Evolutionary conservation across 2,797 vertebrate genomes (phyloP).

Genomic region (Borostomias antarcticus): DNA sequence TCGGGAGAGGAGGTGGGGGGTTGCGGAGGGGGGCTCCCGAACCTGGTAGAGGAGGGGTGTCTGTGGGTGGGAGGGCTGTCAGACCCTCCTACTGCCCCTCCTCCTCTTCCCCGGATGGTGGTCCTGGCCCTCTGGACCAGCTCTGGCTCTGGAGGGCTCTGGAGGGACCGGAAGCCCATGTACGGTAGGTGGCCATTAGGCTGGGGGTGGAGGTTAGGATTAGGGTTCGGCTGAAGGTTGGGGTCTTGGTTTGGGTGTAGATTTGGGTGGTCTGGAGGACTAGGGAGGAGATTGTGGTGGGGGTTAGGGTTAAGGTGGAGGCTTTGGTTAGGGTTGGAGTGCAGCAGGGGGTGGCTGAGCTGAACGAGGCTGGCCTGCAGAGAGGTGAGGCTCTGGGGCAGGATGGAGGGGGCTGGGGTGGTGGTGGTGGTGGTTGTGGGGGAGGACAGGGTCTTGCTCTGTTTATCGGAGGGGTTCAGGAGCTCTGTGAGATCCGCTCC

Average conservation of each 20-base stretch:
- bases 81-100: conserved; percentile 36
- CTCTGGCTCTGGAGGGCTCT: conserved; percentile 64
- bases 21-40: conserved; percentile 59
- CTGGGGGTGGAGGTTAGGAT: conserved; percentile 56
- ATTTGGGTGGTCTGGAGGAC: conserved; percentile 26
- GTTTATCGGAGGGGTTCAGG: conserved; percentile 66
- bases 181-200: conserved; percentile 77
- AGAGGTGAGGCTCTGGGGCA: conserved; percentile 65
- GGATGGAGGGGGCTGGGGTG: conserved; percentile 54
- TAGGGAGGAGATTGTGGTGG: conserved; percentile 33
- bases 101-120: conserved; percentile 36
- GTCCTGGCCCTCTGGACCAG: conserved; percentile 56
- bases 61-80: conserved; percentile 64
- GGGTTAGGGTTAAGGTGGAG: conserved; percentile 38
- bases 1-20: conserved; percentile 58
- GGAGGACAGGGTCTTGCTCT: conserved; percentile 68
- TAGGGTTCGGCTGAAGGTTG: conserved; percentile 38
- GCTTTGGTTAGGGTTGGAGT: conserved; percentile 41
- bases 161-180: conserved; percentile 73
- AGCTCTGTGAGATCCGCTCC: conserved; percentile 58
- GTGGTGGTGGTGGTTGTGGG: conserved; percentile 62
- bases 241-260: conserved; percentile 44
- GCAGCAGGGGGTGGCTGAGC: conserved; percentile 58
- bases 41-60: conserved; percentile 58
- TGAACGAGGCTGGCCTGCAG: conserved; percentile 63